Evolutionary conservation across 2,888 invertebrate species (phyloP), one percentile per base, ranked within the genome.

Genomic region (Acleris emargana): DNA sequence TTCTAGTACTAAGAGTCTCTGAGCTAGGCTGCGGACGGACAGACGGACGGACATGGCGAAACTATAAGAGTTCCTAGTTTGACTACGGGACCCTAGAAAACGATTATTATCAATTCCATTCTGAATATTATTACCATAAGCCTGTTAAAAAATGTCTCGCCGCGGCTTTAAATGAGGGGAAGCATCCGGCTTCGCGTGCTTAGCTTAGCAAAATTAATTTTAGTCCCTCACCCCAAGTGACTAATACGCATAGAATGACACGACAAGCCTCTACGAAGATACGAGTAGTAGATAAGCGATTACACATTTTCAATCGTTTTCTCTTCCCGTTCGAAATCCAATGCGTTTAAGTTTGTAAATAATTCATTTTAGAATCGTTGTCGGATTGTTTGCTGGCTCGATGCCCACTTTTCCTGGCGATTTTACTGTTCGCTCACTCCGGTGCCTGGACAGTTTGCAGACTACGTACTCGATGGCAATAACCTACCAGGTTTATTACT

Each of bases 331-430:
- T 38, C 13, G 0, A 38, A 38, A 38, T 38, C 38, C 38, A 38
- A 11, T 38, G 38, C 13, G 38, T 38, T 38, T 38, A 38, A 38
- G 38, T 38, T 38, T 38, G 3, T 11, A 80, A 80, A 83, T 81
- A 82, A 82, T 84, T 83, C 81, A 83, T 82, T 77, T 77, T 68
- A 73, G 74, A 74, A 76, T 70, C 73, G 72, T 72, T 72, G 73
- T 70, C 74, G 73, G 70, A 73, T 79, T 77, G 76, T 77, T 75
- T 71, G 42, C 74, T 89, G 91, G 91, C 85, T 51, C 52, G 22
- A 49, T 52, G 86, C 91, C 91, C 89, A 86, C 80, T 85, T 89
- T 87, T 85, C 84, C 84, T 80, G 87, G 87, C 87, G 83, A 81
- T 85, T 86, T 87, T 83, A 86, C 84, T 78, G 81, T 75, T 74